Base-by-base conservation (phyloP, 2,888 invertebrate species). In the Phengaris alcon region DNA sequence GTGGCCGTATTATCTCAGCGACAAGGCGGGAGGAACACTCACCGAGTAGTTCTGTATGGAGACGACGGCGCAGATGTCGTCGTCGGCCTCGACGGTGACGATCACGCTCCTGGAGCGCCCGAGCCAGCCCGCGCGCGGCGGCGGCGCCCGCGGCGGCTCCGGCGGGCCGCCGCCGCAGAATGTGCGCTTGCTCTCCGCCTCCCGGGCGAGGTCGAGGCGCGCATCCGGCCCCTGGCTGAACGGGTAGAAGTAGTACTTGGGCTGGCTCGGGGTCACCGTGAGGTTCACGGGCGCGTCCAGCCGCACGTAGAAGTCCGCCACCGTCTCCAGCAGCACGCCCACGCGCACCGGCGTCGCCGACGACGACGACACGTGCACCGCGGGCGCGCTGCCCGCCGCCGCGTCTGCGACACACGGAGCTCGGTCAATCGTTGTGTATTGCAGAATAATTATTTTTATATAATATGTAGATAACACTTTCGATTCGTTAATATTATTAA, bases 21-120 rank as follows among this genome's bases (percentile, higher is more conserved):
- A 22, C 22, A 22, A 22, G 22, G 22, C 22, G 22, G 22, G 22
- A 0, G 22, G 22, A 22, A 22, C 22, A 89, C 94, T 94, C 84
- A 96, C 96, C 82, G 95, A 94, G 79, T 95, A 95, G 82, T 96
- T 95, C 86, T 98, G 97, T 80, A 97, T 95, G 0, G 97, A 97
- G 0, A 97, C 94, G 0, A 96, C 95, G 88, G 97, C 96, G 83
- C 97, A 98, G 0, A 95, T 93, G 64, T 95, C 94, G 81, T 95
- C 95, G 7, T 94, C 90, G 0, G 96, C 96, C 76, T 95, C 94
- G 0, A 96, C 94, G 85, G 95, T 93, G 0, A 96, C 90, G 3
- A 96, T 90, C 0, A 96, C 95, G 74, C 90, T 93, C 73, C 92
- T 83, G 77, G 94, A 85, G 80, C 90, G 81, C 0, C 87, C 85